Evolutionary conservation across 1,140 invertebrate genomes (phyloP), one percentile per base, ranked within the genome.

Genomic region (Chelonus insularis): DNA sequence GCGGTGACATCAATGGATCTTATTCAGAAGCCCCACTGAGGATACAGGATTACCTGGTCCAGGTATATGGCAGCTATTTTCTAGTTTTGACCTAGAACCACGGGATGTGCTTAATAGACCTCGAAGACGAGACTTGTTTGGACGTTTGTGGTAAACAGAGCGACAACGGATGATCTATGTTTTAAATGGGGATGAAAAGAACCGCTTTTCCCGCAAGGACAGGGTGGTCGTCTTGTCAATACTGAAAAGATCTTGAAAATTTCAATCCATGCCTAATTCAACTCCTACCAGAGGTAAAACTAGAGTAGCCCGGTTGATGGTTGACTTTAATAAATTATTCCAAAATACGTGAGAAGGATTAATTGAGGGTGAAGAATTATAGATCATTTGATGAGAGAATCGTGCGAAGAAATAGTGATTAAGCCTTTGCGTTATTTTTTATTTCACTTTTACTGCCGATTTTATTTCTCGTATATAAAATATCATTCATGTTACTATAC

Each of bases 71-170:
- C 18, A 20, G 50, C 11, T 37, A 34, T 58, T 23, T 45, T 34
- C 36, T 65, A 65, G 51, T 34, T 65, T 65, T 65, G 64, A 62
- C 57, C 62, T 51, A 16, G 29, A 62, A 60, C 60, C 51, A 66
- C 60, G 68, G 65, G 62, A 67, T 68, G 63, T 67, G 71, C 72
- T 77, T 81, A 81, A 81, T 76, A 80, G 78, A 80, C 69, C 71
- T 64, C 43, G 58, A 64, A 68, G 70, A 75, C 69, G 63, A 63
- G 64, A 65, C 68, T 67, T 80, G 78, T 79, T 79, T 81, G 75
- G 77, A 79, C 76, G 75, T 79, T 79, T 81, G 78, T 55, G 78
- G 78, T 81, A 81, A 81, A 81, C 78, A 79, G 67, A 76, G 71
- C 74, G 76, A 80, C 78, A 80, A 73, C 72, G 69, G 66, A 72